These are phyloP conservation scores for Stenodema calcarata DNA, from an alignment of 2,888 invertebrate genomes.

Conservation along the genomic window DNA sequence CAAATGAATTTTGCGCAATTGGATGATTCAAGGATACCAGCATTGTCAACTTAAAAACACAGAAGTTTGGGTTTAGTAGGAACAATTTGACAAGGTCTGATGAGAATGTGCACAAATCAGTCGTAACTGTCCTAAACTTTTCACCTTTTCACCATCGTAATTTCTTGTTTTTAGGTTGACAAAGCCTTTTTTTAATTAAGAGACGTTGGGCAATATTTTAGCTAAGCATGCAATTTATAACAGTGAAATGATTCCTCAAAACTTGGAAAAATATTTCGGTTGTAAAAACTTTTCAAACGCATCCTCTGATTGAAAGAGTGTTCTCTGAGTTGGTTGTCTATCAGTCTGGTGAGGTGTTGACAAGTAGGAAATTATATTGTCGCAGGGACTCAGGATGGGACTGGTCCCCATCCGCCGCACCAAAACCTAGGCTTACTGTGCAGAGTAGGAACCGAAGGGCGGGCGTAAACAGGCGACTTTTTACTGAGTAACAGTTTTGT, in stretches of 20 bases:
- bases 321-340: neutral
- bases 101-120: too few relatives aligned
- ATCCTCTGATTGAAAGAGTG: neutral
- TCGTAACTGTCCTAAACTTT: too few relatives aligned
- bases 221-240: slow-evolving; percentile 41
- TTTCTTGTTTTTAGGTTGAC: neutral
- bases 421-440: too few relatives aligned
- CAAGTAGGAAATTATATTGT: too few relatives aligned
- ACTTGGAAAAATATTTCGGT: neutral
- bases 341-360: neutral
- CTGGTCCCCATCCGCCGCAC: too few relatives aligned
- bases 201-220: neutral
- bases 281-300: neutral
- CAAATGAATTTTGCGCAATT: neutral
- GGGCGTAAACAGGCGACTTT: too few relatives aligned
- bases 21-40: neutral
- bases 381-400: too few relatives aligned
- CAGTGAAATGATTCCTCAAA: slow-evolving; percentile 45
- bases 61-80: too few relatives aligned
- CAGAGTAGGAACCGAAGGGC: too few relatives aligned
- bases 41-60: neutral
- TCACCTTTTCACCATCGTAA: too few relatives aligned
- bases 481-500: too few relatives aligned
- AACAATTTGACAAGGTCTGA: too few relatives aligned
- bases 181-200: neutral